phyloP scores from a whole-genome alignment of 2,888 invertebrate genomes.

The Sinohyriopsis cumingii region DNA sequence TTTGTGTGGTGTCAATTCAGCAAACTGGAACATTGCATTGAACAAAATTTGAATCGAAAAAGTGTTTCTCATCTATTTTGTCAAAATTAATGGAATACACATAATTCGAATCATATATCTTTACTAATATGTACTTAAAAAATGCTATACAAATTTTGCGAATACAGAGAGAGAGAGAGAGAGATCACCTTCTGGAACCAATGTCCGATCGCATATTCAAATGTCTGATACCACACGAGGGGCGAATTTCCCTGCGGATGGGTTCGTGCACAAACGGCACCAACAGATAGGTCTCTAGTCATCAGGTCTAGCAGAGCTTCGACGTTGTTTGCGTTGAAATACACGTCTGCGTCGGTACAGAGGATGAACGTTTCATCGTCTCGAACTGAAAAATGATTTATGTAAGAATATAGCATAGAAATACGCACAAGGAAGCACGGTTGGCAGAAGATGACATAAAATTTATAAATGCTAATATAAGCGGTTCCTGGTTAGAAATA shows the following conservation, averaged over 20 bases:
- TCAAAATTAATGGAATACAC: too few relatives aligned
- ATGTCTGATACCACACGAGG: constrained; percentile 65
- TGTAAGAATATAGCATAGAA: background rate
- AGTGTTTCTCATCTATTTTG: too few relatives aligned
- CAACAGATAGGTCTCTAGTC: constrained; percentile 61
- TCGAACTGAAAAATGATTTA: constrained; percentile 11
- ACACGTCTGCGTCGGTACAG: constrained; percentile 67
- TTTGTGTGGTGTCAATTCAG: too few relatives aligned
- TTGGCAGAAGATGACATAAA: background rate
- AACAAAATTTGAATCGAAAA: too few relatives aligned
- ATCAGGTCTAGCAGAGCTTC: constrained; percentile 66
- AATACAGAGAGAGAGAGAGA: too few relatives aligned
- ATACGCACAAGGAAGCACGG: background rate
- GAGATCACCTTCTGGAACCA: constrained; percentile 66
- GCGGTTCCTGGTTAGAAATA: too few relatives aligned
- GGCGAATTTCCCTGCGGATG: constrained; percentile 66
- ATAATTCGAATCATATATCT: too few relatives aligned
- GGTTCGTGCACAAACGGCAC: constrained; percentile 68
- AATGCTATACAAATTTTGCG: too few relatives aligned
- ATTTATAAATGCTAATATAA: background rate
- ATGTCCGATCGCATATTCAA: constrained; percentile 68
- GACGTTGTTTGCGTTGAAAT: constrained; percentile 63
- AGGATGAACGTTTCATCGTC: constrained; percentile 60
- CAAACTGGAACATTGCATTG: too few relatives aligned
- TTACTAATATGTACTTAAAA: too few relatives aligned